Evolutionary conservation across 1,140 invertebrate genomes (phyloP), one percentile per base, ranked within the genome.

Genomic region (Callitettix versicolor): DNA sequence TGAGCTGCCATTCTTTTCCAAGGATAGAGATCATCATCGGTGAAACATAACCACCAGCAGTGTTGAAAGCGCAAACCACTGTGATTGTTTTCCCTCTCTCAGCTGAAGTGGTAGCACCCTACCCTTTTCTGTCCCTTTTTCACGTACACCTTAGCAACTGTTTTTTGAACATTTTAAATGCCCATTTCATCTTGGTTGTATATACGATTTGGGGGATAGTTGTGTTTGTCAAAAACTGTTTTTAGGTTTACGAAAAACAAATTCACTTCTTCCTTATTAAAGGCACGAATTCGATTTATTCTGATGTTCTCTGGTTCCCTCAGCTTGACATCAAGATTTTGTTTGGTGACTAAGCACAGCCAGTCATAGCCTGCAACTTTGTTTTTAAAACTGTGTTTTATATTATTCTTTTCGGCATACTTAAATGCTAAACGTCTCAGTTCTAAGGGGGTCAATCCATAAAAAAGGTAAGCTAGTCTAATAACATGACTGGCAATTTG

Each of bases 181-280:
- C 66, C 67, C 3, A 67, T 70, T 62, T 70, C 68, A 56, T 71
- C 70, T 4, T 67, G 51, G 60, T 72, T 71, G 58, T 57, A 69
- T 48, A 68, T 69, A 6, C 17, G 41, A 20, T 22, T 3, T n/a
- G 20, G 47, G n/a, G 34, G 34, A n/a, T 36, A 36, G 41, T 42
- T 42, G 34, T 36, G 7, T 36, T 36, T 36, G 34, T 36, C 34
- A n/a, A 36, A 36, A 7, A 36, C 34, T n/a, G 7, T 9, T 36
- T 36, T 36, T 36, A 36, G 7, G 34, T 36, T 36, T n/a, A n/a
- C n/a, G n/a, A n/a, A n/a, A 58, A 59, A 67, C 63, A 49, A 62
- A 61, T 15, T 49, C 46, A 58, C 56, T 44, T 49, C 63, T 55
- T 11, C 53, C 55, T 44, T 41, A 22, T 52, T 49, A 33, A 60